A percentile compares a stretch with the other conserved stretches of the same genome.
phyloP scores from a whole-genome alignment of 2,888 invertebrate species.

The Campaea margaritaria region DNA sequence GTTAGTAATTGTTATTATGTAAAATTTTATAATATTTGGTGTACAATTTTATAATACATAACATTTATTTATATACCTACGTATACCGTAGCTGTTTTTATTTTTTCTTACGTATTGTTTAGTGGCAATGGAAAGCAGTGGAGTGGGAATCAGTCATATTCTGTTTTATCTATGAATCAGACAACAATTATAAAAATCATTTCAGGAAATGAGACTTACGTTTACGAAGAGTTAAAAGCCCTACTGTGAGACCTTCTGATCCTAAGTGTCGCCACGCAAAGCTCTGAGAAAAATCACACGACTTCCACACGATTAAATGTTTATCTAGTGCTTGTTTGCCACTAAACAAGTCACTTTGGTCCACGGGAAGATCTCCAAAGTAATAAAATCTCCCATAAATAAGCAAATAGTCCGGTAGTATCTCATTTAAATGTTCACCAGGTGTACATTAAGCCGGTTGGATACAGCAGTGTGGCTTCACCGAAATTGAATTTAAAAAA shows the following conservation, averaged over 20 bases:
- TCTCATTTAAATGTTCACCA: constrained; percentile 81
- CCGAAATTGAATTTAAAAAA: constrained; percentile 85
- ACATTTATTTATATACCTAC: too few relatives aligned
- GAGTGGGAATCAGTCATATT: too few relatives aligned
- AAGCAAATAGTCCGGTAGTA: constrained; percentile 69
- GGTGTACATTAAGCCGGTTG: constrained; percentile 82
- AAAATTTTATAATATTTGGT: too few relatives aligned
- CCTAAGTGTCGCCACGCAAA: not conserved
- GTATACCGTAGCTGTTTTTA: too few relatives aligned
- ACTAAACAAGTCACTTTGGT: constrained; percentile 25
- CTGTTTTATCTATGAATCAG: too few relatives aligned
- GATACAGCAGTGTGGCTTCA: constrained; percentile 80
- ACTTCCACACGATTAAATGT: not conserved
- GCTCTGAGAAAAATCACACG: not conserved
- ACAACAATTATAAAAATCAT: too few relatives aligned
- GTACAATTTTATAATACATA: too few relatives aligned
- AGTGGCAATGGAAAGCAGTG: too few relatives aligned
- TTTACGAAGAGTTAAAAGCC: too few relatives aligned
- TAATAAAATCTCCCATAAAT: constrained; percentile 66
- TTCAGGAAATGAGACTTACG: too few relatives aligned
- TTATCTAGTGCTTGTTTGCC: constrained; percentile 5
- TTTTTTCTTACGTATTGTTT: too few relatives aligned
- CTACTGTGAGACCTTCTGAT: not conserved
- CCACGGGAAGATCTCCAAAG: constrained; percentile 42
- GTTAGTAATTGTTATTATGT: too few relatives aligned